Percentiles rank a stretch among this genome's conserved stretches.
phyloP scores from a whole-genome alignment of 2,797 vertebrate species.

The Taeniopygia guttata region DNA sequence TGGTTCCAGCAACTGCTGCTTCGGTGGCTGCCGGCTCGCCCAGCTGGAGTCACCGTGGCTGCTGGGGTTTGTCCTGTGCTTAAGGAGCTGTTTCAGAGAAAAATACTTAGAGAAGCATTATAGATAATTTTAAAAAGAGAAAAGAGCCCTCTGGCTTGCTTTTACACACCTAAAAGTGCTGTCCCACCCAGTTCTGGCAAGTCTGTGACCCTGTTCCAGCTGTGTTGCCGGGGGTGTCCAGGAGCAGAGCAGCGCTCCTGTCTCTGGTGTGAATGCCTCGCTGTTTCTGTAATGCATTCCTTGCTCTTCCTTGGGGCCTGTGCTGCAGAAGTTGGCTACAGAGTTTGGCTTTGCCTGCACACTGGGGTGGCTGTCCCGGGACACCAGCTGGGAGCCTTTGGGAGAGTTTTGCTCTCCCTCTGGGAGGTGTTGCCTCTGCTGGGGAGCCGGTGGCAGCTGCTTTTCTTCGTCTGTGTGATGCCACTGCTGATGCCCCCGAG shows the following conservation, averaged over 20 bases:
- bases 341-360: not conserved
- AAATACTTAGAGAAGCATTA: not conserved
- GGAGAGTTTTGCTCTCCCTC: not conserved
- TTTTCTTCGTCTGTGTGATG: accelerated
- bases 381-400: not conserved
- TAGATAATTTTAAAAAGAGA: not conserved
- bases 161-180: not conserved
- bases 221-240: not conserved
- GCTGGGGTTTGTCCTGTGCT: not conserved
- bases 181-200: not conserved
- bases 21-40: not conserved
- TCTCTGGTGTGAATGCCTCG: not conserved
- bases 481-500: not conserved
- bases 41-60: not conserved
- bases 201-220: not conserved
- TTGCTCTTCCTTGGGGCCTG: not conserved
- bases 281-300: not conserved
- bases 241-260: not conserved
- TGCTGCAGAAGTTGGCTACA: accelerated
- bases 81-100: not conserved
- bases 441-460: not conserved
- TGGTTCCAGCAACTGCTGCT: not conserved
- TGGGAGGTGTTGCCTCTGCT: not conserved
- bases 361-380: not conserved
- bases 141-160: not conserved